Percentiles rank a stretch among this genome's conserved stretches.
phyloP scores from a whole-genome alignment of 2,888 invertebrate species.

The Imbricaverruca yamaguchii region DNA sequence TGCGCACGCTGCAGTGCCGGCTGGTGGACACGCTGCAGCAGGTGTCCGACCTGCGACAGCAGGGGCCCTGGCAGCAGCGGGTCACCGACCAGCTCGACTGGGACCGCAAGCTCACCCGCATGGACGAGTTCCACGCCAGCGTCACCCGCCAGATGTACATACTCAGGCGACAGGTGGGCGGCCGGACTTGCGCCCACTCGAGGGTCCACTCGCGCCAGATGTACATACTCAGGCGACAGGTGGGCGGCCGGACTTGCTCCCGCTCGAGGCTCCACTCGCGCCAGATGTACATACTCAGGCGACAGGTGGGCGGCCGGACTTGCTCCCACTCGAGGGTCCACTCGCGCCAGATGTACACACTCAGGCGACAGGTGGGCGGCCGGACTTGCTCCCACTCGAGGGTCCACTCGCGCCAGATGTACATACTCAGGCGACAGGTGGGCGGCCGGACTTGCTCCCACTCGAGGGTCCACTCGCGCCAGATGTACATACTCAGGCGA shows the following conservation, averaged over 20 bases:
- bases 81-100: conserved; percentile 3
- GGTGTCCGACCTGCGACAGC: neutral
- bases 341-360: conserved; percentile 1
- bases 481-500: neutral
- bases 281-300: neutral
- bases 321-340: too few relatives aligned
- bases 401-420: neutral
- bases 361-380: neutral
- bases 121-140: conserved; percentile 14
- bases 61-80: neutral
- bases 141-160: conserved; percentile 8
- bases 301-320: neutral
- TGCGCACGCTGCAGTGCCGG: neutral
- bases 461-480: too few relatives aligned
- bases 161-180: neutral
- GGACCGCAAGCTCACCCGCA: conserved; percentile 1
- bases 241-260: neutral
- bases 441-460: too few relatives aligned
- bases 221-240: neutral
- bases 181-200: too few relatives aligned
- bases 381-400: too few relatives aligned
- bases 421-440: neutral
- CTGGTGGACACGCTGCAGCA: conserved; percentile 9
- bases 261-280: neutral
- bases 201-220: neutral